Percentiles rank a stretch among this genome's conserved stretches.
These are phyloP conservation scores for Melieria crassipennis DNA, from an alignment of 2,888 invertebrate genomes.

Conservation along the genomic window DNA sequence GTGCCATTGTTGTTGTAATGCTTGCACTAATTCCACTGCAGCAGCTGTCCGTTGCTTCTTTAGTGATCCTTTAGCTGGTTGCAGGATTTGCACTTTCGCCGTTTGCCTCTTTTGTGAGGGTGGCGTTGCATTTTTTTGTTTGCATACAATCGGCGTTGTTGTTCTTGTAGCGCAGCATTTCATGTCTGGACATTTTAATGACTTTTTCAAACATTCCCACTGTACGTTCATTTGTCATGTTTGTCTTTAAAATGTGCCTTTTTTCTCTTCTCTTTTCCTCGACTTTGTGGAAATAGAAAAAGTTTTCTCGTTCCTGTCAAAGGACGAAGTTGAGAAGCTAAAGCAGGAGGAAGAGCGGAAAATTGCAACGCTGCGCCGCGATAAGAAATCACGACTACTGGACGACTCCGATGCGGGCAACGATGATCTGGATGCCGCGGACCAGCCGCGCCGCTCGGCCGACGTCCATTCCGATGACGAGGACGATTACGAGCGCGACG, in stretches of 20 bases:
- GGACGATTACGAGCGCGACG: constrained; percentile 45
- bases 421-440: constrained; percentile 55
- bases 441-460: constrained; percentile 43
- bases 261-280: constrained; percentile 25
- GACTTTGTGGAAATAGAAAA: constrained; percentile 71
- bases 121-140: neutral
- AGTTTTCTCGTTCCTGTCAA: constrained; percentile 92
- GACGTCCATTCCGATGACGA: constrained; percentile 48
- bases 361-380: constrained; percentile 72
- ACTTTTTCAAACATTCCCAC: neutral
- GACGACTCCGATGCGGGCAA: constrained; percentile 59
- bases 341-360: constrained; percentile 93
- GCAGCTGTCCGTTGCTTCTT: no score
- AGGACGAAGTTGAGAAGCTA: constrained; percentile 93
- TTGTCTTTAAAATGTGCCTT: constrained; percentile 25
- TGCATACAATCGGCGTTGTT: neutral
- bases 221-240: constrained; percentile 8
- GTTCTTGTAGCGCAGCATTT: neutral
- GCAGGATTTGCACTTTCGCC: no score
- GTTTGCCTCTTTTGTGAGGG: no score
- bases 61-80: no score
- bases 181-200: constrained; percentile 15
- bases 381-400: constrained; percentile 64
- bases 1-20: no score
- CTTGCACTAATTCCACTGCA: no score